Evolutionary conservation across 2,797 vertebrate species (phyloP).

Genomic region (Enteromius paludinosus): DNA sequence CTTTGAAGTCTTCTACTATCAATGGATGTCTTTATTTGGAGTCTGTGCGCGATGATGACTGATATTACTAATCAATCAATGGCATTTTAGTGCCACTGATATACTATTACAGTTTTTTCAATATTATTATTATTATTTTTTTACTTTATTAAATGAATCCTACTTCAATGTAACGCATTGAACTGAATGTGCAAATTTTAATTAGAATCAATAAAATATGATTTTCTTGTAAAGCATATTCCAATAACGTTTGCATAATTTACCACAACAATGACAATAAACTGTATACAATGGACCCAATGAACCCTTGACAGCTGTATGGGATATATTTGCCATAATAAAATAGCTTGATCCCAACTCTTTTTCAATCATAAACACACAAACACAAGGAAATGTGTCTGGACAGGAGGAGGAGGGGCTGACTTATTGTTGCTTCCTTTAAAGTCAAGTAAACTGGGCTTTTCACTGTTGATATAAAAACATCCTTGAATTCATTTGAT

Average conservation of each 20-base stretch:
- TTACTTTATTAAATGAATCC: too few species aligned
- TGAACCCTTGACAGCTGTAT: slow-evolving; percentile 53
- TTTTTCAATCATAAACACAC: slow-evolving; percentile 56
- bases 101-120: neutral
- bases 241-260: neutral
- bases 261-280: neutral
- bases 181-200: neutral
- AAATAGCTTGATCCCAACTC: slow-evolving; percentile 62
- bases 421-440: slow-evolving; percentile 49
- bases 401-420: neutral
- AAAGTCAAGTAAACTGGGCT: slow-evolving; percentile 25
- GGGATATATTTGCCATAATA: slow-evolving; percentile 63
- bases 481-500: slow-evolving; percentile 60
- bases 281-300: neutral
- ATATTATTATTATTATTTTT: too few species aligned
- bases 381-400: slow-evolving; percentile 41
- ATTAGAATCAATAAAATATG: too few species aligned
- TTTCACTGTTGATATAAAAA: slow-evolving; percentile 56
- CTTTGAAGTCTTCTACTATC: slow-evolving; percentile 1
- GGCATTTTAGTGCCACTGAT: neutral
- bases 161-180: neutral
- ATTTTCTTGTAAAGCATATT: neutral
- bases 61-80: neutral
- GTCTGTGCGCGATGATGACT: neutral
- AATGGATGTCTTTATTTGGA: slow-evolving; percentile 19